These are phyloP conservation scores for Bos taurus DNA, from an alignment of 2,113 vertebrate genomes.

Conservation along the genomic window DNA sequence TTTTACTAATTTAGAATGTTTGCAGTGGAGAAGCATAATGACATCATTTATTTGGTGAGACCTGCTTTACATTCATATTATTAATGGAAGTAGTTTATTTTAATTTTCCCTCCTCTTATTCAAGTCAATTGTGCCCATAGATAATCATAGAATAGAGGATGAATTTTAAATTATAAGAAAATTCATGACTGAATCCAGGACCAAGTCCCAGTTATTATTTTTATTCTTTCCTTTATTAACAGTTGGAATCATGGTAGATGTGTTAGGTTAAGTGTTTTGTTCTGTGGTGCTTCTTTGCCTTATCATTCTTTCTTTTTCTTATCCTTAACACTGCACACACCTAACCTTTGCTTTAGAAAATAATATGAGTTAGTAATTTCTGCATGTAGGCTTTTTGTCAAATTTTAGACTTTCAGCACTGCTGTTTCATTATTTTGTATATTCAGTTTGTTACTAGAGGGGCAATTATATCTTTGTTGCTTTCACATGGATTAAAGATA, in stretches of 20 bases:
- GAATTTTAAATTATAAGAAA: neutral
- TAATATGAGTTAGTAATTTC: neutral
- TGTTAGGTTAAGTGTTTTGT: neutral
- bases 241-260: neutral
- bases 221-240: neutral
- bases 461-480: neutral
- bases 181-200: neutral
- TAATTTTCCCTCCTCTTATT: neutral
- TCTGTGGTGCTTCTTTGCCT: neutral
- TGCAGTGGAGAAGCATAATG: neutral
- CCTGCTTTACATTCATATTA: neutral
- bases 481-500: neutral
- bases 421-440: neutral
- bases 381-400: neutral
- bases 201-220: neutral
- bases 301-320: neutral
- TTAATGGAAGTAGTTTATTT: neutral
- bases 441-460: neutral
- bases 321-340: neutral
- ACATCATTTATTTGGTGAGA: neutral
- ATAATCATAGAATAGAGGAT: neutral
- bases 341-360: neutral
- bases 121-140: neutral
- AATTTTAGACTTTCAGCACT: neutral
- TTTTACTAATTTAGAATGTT: neutral